Percentiles rank a stretch among this genome's conserved stretches.
Conservation (phyloP, 2,888 invertebrate species). For the Asteroscopus sphinx region DNA sequence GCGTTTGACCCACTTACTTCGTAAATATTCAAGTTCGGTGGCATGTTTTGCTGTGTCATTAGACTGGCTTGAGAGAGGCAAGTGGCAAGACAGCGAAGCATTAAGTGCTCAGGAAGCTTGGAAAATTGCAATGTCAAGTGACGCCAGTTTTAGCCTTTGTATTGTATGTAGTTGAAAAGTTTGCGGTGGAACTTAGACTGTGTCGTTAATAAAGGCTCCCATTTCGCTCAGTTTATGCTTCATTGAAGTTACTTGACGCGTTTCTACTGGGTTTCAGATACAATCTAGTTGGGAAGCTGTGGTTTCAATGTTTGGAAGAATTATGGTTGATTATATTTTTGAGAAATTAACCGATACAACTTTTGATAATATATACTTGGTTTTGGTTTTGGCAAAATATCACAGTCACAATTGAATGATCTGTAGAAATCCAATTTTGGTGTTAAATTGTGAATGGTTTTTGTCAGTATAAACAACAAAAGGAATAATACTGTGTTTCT, state of each 20-base stretch:
- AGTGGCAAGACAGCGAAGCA: slow-evolving; percentile 58
- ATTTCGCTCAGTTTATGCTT: slow-evolving; percentile 60
- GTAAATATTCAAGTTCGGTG: slow-evolving; percentile 58
- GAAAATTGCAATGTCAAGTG: slow-evolving; percentile 73
- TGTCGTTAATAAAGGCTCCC: slow-evolving; percentile 48
- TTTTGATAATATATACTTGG: no score
- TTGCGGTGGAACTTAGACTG: slow-evolving; percentile 55
- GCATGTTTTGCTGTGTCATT: slow-evolving; percentile 65
- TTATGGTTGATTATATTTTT: slow-evolving; percentile 14
- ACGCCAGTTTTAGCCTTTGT: slow-evolving; percentile 58
- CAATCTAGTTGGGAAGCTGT: slow-evolving; percentile 3
- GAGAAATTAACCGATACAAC: not conserved
- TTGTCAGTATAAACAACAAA: no score
- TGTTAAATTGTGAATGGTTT: no score
- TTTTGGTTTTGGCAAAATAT: no score
- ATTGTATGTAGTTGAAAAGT: slow-evolving; percentile 56
- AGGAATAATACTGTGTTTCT: slow-evolving; percentile 1
- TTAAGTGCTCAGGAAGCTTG: slow-evolving; percentile 62
- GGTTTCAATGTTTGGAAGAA: slow-evolving; percentile 1
- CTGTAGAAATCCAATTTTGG: no score
- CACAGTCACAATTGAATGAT: no score
- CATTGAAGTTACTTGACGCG: slow-evolving; percentile 55
- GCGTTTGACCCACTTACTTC: slow-evolving; percentile 50
- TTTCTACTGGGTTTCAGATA: slow-evolving; percentile 24
- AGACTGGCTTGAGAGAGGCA: slow-evolving; percentile 51